Evolutionary conservation across 1,140 invertebrate species (phyloP), one percentile per base, ranked within the genome.

Genomic region (Mesaphorura yosii): DNA sequence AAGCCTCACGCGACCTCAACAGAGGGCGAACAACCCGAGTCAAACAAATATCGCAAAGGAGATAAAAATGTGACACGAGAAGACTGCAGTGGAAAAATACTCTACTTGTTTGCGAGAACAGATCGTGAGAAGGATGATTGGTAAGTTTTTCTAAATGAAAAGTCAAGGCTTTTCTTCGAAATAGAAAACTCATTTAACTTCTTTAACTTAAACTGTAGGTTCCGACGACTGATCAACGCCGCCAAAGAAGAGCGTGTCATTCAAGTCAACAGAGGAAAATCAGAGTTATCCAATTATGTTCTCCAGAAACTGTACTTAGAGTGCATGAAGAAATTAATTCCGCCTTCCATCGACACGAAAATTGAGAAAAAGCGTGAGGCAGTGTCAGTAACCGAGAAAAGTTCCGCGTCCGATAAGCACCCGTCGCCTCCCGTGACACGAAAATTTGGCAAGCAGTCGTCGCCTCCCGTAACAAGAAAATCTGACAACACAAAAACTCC

Each of bases 91-190:
- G 60, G 59, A 69, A 68, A 66, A 74, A 58, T 60, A 34, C 53
- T 80, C 17, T 81, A 80, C 64, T 67, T 93, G 46, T 92, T 93
- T 71, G 80, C 85, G 2, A 73, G 88, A 55, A 81, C 83, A 46
- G 81, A 84, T 63, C 71, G 86, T 42, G 86, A 92, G 62, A 93
- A 93, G 68, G 88, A 92, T 71, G 81, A 89, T 62, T 93, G 89
- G 88, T 87, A 73, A 68, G 67, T 40, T 20, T 26, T 23, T 27
- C 68, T 57, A 63, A 69, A 48, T 67, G 74, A 45, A 6, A 44
- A 34, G 19, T 17, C 23, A 34, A 20, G 15, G 22, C 48, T 29
- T 53, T 51, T 48, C 20, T 47, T 17, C 55, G 60, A 28, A 50
- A 60, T 53, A 54, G 65, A 42, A 53, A 48, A 60, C 53, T 68